A percentile compares a stretch with the other conserved stretches of the same genome.
These are phyloP conservation scores for Nannobrachium achirus DNA, from an alignment of 2,113 vertebrate species.

Conservation along the genomic window DNA sequence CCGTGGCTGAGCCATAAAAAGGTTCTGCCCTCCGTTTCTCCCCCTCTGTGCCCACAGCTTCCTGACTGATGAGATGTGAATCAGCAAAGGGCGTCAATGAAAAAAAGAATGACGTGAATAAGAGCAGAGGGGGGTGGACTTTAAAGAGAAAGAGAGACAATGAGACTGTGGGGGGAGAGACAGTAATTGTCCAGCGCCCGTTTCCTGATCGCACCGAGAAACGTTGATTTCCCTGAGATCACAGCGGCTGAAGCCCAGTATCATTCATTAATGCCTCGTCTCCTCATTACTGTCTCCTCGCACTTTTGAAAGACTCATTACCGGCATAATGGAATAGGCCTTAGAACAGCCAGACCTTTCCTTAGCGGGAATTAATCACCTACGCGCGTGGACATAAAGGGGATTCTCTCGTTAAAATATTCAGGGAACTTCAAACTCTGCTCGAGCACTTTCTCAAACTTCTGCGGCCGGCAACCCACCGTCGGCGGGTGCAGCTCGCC, in stretches of 20 bases:
- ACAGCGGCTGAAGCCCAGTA: constrained; percentile 74
- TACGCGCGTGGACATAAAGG: constrained; percentile 77
- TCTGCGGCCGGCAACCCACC: constrained; percentile 42
- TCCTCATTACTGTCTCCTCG: constrained; percentile 83
- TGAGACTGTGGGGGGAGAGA: constrained; percentile 26
- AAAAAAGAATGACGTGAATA: constrained; percentile 49
- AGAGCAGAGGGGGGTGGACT: constrained; percentile 59
- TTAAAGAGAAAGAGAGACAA: constrained; percentile 45
- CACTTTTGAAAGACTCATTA: constrained; percentile 86
- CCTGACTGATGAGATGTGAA: constrained; percentile 56
- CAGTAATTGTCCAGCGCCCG: constrained; percentile 56
- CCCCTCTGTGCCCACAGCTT: constrained; percentile 11
- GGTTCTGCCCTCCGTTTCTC: constrained; percentile 2
- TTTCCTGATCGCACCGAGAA: constrained; percentile 45
- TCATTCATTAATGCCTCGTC: constrained; percentile 82
- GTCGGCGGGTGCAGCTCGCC: constrained; percentile 21
- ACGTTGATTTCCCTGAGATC: constrained; percentile 67
- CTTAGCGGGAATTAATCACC: constrained; percentile 81
- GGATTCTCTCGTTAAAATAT: constrained; percentile 84
- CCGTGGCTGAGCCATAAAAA: constrained; percentile 42
- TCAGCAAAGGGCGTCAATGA: constrained; percentile 57
- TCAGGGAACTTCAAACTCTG: constrained; percentile 68
- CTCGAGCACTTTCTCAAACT: constrained; percentile 46
- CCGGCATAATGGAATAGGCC: constrained; percentile 84
- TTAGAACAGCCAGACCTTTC: constrained; percentile 81